phyloP scores from a whole-genome alignment of 2,797 vertebrate species.

The Sarcophilus harrisii region DNA sequence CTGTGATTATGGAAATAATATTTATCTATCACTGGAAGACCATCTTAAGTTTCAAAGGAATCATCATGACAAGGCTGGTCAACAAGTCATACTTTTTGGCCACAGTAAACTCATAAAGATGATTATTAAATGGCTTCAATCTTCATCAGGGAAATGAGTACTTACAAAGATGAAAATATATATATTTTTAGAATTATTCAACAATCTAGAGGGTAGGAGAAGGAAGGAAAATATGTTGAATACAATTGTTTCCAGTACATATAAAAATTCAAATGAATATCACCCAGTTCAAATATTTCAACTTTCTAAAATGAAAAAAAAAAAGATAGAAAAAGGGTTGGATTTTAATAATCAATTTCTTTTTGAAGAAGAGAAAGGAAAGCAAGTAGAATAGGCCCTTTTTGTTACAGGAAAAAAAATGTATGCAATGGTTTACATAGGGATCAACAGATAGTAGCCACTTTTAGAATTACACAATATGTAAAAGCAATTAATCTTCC shows the following conservation, averaged over 20 bases:
- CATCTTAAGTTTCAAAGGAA: neutral
- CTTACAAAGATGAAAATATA: neutral
- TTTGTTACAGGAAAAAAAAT: neutral
- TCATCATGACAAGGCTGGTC: neutral
- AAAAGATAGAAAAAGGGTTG: neutral
- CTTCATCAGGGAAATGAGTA: neutral
- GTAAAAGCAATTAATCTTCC: neutral
- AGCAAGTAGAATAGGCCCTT: neutral
- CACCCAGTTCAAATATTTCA: neutral
- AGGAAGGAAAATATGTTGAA: neutral
- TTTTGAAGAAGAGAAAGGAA: neutral
- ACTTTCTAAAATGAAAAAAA: neutral
- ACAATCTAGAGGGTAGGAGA: neutral
- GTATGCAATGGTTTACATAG: neutral
- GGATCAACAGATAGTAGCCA: neutral
- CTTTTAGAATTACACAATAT: neutral
- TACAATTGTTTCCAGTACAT: neutral
- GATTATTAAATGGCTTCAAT: neutral
- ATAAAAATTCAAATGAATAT: neutral
- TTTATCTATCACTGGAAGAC: neutral
- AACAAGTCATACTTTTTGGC: neutral
- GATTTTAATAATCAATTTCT: neutral
- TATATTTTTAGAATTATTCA: neutral
- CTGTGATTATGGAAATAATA: neutral
- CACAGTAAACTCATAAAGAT: neutral